phyloP scores from a whole-genome alignment of 2,797 vertebrate genomes.

The Petrocephalus schoutedeni region DNA sequence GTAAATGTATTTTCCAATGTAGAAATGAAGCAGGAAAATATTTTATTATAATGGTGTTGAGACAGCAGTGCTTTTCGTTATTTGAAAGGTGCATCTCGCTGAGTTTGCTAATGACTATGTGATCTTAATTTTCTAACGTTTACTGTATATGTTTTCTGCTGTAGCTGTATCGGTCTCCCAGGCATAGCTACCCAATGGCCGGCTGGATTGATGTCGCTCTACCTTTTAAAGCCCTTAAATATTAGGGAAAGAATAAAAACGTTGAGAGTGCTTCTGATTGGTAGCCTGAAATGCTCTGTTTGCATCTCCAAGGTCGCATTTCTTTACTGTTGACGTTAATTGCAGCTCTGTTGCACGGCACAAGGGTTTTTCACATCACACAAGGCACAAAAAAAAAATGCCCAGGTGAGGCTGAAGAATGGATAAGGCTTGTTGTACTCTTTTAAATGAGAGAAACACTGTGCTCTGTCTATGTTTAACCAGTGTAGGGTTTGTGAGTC shows the following conservation, averaged over 20 bases:
- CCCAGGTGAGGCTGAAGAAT: neutral
- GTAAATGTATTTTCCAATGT: slow-evolving; percentile 11
- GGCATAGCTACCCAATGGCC: neutral
- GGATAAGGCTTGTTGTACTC: neutral
- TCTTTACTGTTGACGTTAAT: neutral
- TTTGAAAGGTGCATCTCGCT: neutral
- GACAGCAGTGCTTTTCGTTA: neutral
- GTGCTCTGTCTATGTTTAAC: neutral
- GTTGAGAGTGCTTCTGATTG: too few relatives aligned
- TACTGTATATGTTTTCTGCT: neutral
- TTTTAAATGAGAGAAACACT: neutral
- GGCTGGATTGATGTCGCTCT: neutral
- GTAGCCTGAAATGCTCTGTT: neutral
- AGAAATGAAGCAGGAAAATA: neutral
- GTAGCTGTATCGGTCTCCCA: neutral
- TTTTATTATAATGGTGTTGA: neutral
- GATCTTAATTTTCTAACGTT: neutral
- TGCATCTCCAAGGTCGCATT: neutral
- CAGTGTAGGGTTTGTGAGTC: neutral
- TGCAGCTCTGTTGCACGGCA: neutral
- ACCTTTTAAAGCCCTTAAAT: neutral
- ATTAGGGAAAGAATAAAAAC: neutral
- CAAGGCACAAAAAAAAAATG: neutral
- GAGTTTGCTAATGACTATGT: neutral
- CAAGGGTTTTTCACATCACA: neutral